Base-by-base conservation (phyloP, 2,888 invertebrate species). In the Antheraea yamamai region DNA sequence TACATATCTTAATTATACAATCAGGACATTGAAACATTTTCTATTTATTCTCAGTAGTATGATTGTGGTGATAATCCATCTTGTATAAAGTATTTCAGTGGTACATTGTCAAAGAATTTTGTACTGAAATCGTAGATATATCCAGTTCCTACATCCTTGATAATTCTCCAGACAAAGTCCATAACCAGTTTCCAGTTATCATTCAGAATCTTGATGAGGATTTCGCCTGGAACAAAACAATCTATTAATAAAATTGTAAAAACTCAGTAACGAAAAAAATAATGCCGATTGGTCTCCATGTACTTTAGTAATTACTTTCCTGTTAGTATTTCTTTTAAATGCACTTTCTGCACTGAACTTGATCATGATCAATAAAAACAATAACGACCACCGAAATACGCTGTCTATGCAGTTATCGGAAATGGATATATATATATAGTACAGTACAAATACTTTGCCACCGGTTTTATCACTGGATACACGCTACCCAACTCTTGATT, bases 111-210 rank as follows among this genome's bases (percentile, higher is more conserved):
- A 4, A 81, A 81, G 75, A 83, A 82, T 20, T 61, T 78, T 0
- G 74, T 23, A 0, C 81, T 20, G 18, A 84, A 80, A 0, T 55
- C 61, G 8, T 76, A 76, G 0, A 85, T 75, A 0, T 76, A 75
- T 0, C 82, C 81, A 58, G 87, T 75, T 0, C 83, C 85, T 64
- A 82, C 79, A 3, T 86, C 83, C 23, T 86, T 55, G 74, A 87
- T 78, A 2, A 79, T 30, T 58, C 78, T 79, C 16, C 87, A 87
- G 18, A 85, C 83, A 1, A 81, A 51, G 2, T 78, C 16, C 47
- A 88, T 55, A 0, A 89, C 4, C 0, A 74, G 4, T 71, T 76
- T 84, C 85, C 86, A 89, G 74, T 89, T 88, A 6, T 87, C 75
- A 75, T 90, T 90, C 72, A 90, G 8, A 0, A 87, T 76, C 1